Evolutionary conservation across 2,797 vertebrate species (phyloP).

Genomic region (Phaenicophaeus curvirostris): DNA sequence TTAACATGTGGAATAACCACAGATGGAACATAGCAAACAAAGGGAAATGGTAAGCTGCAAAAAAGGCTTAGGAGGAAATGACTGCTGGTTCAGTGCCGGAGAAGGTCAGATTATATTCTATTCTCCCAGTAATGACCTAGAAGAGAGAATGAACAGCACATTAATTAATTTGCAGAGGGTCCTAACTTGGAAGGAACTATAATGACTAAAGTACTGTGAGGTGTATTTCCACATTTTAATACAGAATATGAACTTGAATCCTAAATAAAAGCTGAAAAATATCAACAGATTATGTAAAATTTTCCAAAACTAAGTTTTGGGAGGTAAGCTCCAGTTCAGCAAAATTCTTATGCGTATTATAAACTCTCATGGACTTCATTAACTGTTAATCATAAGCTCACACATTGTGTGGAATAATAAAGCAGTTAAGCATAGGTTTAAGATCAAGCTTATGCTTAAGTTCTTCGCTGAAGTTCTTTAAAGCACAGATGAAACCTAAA

Average conservation of each 20-base stretch:
- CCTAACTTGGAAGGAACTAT: neutral
- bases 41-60: constrained; percentile 10
- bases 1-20: constrained; percentile 4
- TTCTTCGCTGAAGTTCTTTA: neutral
- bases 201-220: neutral
- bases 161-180: neutral
- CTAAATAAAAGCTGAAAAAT: neutral
- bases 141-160: neutral
- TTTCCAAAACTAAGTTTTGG: neutral
- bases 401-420: neutral
- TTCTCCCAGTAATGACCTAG: neutral
- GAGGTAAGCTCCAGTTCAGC: neutral
- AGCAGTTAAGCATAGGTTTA: neutral
- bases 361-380: neutral
- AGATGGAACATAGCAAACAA: constrained; percentile 31
- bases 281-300: neutral
- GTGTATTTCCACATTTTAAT: neutral
- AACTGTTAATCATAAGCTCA: neutral
- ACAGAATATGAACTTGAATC: neutral
- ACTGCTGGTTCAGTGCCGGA: neutral
- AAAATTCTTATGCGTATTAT: neutral
- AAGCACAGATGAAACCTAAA: neutral
- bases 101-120: neutral
- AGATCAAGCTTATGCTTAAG: neutral
- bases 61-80: neutral